Evolutionary conservation across 2,113 vertebrate genomes (phyloP), one percentile per base, ranked within the genome.

Genomic region (Cinclus cinclus): DNA sequence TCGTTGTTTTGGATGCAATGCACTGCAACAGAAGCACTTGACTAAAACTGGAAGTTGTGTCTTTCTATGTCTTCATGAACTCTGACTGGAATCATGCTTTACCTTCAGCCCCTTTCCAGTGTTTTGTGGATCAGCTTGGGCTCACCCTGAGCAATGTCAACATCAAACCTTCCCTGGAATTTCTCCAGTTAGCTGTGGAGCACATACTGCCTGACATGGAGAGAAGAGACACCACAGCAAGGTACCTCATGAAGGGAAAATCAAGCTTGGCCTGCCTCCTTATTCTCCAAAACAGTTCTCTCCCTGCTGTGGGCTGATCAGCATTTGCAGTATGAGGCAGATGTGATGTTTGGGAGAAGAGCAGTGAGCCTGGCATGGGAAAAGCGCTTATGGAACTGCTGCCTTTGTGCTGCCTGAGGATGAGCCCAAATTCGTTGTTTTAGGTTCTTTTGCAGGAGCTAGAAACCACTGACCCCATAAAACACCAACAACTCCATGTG

Each of bases 311-410:
- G 3, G 27, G 27, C 28, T 83, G 37, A 37, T 49, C 70, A 37
- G 4, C 76, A 60, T 64, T 49, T 77, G 15, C 28, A 58, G 33
- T 21, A 3, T 1, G 64, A 74, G 37, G 59, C 35, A 56, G 33
- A 53, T 0, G 0, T 18, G 41, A 2, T 44, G 5, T 59, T 7
- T 11, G 5, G 28, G 13, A 65, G 75, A 73, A 83, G 8, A 62
- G 17, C 67, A n/a, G 6, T 1, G 15, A 77, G 21, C 12, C 31
- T 3, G 11, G 7, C 31, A 49, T 2, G 6, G 37, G 7, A 50
- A 75, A 91, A 78, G 4, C 6, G 19, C 17, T 65, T n/a, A 49
- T 4, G 24, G 11, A 25, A 23, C 20, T 93, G 17, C 30, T 68
- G 30, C 35, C 18, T 87, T 76, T 3, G 1, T 42, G 16, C 28